Base-by-base conservation (phyloP, 2,888 invertebrate species). In the Drosophila phalerata region DNA sequence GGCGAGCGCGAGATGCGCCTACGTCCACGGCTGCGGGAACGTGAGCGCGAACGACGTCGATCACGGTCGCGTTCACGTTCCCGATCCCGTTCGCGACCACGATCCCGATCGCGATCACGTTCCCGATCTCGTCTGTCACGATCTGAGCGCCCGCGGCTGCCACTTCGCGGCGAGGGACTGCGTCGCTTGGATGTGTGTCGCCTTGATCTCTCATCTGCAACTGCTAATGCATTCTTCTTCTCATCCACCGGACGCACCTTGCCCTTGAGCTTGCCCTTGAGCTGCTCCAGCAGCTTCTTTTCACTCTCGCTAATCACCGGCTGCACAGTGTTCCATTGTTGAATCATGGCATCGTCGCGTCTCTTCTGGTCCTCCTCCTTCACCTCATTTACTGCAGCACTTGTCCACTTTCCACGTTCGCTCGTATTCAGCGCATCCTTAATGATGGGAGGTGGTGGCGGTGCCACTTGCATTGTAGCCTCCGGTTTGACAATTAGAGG, bases 261-360 rank as follows among this genome's bases (percentile, higher is more conserved):
- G 77, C 88, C 91, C 84, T 91, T 92, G 28, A 91, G 84, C 79
- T 90, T 91, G 22, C 91, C 91, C 80, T 92, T 91, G 2, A 93
- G 81, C 52, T 93, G 93, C 72, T 95, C 94, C 6, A 95, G 85
- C 9, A 95, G 90, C 76, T 94, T 94, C 70, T 94, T 93, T 75
- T 95, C 95, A 52, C 92, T 93, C 4, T 94, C 94, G 61, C 93
- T 94, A 42, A 94, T 93, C 3, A 94, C 92, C 38, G 94, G 94
- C 75, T 93, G 92, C 38, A 94, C 93, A 5, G 94, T 93, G 91
- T 94, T 94, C 94, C 94, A 94, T 66, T 94, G 94, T 1, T 93
- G 92, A 19, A 94, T 81, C 28, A 93, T 88, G 85, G 93, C 90
- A 87, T 95, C 95, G 89, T 95, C 95, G 77, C 81, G 91, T 43